Conservation (phyloP, 2,888 invertebrate genomes). For the Aleiodes testaceus region DNA sequence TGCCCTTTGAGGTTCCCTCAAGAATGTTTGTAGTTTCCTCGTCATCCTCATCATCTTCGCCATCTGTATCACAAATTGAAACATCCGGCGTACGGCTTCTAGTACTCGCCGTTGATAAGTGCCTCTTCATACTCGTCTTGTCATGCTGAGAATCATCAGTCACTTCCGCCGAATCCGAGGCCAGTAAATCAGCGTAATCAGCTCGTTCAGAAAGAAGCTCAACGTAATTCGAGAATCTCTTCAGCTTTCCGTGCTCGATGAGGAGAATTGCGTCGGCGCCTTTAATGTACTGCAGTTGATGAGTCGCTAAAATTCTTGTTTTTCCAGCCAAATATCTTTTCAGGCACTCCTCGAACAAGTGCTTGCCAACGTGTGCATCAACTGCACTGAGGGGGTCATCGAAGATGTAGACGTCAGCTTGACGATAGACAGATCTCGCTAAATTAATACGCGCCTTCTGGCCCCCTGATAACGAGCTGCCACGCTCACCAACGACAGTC, state of each 20-base stretch:
- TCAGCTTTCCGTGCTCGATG: constrained; percentile 65
- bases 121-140: constrained; percentile 55
- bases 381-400: constrained; percentile 85
- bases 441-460: constrained; percentile 83
- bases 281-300: constrained; percentile 82
- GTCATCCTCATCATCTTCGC: constrained; percentile 64
- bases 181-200: constrained; percentile 62
- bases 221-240: constrained; percentile 60
- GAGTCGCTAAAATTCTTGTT: constrained; percentile 85
- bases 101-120: constrained; percentile 66
- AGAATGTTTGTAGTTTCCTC: constrained; percentile 61
- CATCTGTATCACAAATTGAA: constrained; percentile 60
- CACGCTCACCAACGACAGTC: constrained; percentile 83
- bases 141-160: constrained; percentile 54
- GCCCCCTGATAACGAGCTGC: constrained; percentile 82
- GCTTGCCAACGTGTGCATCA: constrained; percentile 84
- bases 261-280: constrained; percentile 68
- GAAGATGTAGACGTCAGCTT: constrained; percentile 81
- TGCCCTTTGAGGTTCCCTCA: constrained; percentile 73
- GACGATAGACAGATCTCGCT: constrained; percentile 76
- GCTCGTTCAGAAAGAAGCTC: constrained; percentile 62
- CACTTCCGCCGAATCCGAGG: constrained; percentile 57
- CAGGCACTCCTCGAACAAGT: constrained; percentile 85
- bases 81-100: constrained; percentile 67
- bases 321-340: constrained; percentile 79